A percentile compares a stretch with the other conserved stretches of the same genome.
These are phyloP conservation scores for Dromaius novaehollandiae DNA, from an alignment of 2,113 vertebrate genomes.

Conservation along the genomic window DNA sequence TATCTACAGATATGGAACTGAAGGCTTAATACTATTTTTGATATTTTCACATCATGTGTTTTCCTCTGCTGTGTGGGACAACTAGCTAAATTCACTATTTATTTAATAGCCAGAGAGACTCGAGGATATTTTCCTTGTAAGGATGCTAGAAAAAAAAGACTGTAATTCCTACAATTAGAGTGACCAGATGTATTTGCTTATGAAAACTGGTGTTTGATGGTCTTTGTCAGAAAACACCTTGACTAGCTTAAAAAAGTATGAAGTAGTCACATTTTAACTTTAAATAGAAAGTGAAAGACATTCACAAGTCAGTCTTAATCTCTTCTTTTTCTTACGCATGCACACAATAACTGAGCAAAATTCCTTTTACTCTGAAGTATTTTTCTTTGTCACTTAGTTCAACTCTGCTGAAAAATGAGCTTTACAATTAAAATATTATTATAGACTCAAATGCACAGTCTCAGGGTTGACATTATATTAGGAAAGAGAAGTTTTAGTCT, in stretches of 20 bases:
- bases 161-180: background rate
- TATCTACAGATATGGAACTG: background rate
- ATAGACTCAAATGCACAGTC: background rate
- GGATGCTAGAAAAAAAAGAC: background rate
- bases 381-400: background rate
- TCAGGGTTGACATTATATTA: background rate
- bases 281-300: background rate
- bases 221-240: background rate
- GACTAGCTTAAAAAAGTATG: background rate
- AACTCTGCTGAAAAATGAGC: background rate
- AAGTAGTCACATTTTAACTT: background rate
- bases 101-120: background rate
- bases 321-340: background rate
- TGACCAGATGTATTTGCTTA: background rate
- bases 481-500: background rate
- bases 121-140: background rate
- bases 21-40: background rate
- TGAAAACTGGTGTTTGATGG: background rate
- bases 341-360: background rate
- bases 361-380: background rate
- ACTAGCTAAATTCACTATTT: constrained; percentile 8
- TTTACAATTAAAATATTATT: background rate
- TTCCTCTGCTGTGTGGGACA: background rate
- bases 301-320: background rate
- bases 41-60: background rate